Base-by-base conservation (phyloP, 2,888 invertebrate species). In the Ornithoptera alexandrae region DNA sequence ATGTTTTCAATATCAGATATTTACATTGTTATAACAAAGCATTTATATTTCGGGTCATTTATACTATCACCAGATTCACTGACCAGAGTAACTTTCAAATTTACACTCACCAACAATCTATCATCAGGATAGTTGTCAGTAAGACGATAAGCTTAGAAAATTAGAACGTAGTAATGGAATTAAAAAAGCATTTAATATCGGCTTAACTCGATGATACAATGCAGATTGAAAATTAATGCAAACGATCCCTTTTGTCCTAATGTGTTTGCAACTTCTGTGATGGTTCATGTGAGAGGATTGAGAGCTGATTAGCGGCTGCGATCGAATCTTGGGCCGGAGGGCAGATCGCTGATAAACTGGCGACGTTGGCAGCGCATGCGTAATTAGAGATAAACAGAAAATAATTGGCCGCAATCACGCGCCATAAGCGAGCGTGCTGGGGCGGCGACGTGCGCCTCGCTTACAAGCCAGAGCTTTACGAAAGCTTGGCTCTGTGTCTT, bases 381-480 rank as follows among this genome's bases (percentile, higher is more conserved):
- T 92, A 92, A 92, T 92, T 92, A 92, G 92, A 91, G 91, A 91
- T 91, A 91, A 91, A 91, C 91, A 90, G 89, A 91, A 92, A 91
- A 91, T 92, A 92, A 92, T 92, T 92, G 92, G 92, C 90, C 85
- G 82, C 88, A 89, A 91, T 91, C 90, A 89, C 87, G 89, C 84
- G 87, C 86, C 83, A 84, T 84, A 78, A 81, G 82, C 81, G 83
- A 85, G 87, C 89, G 87, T 86, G 87, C 86, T 78, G 77, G 81
- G 84, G 84, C 82, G 83, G 80, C 79, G 75, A 76, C 77, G 73
- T 73, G 74, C 74, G 75, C 72, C 77, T 73, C 72, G 72, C 72
- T 74, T 74, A 74, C 74, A 75, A 76, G 72, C 77, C 78, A 79
- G 74, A 75, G 78, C 74, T 78, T 79, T 78, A 78, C 79, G 82